Conservation (phyloP, 2,113 vertebrate genomes). For the western clawed frog (Xenopus tropicalis) region DNA sequence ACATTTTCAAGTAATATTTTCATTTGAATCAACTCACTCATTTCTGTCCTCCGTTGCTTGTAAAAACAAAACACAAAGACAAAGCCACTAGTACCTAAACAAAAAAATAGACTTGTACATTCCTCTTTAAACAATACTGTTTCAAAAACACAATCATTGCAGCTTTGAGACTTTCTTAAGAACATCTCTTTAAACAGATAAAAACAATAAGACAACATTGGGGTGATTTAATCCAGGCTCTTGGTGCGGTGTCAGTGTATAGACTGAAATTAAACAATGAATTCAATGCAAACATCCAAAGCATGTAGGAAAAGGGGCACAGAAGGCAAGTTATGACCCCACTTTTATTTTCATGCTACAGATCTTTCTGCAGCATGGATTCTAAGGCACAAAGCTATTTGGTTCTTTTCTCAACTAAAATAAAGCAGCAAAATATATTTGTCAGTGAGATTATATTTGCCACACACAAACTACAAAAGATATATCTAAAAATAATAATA, state of each 20-base stretch:
- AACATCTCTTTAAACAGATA: not conserved
- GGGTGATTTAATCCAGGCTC: not conserved
- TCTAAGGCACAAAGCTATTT: slow-evolving; percentile 12
- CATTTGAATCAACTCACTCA: too few relatives aligned
- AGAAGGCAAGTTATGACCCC: not conserved
- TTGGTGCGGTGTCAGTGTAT: not conserved
- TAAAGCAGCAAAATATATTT: too few relatives aligned
- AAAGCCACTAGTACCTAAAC: too few relatives aligned
- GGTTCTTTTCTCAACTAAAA: slow-evolving; percentile 8
- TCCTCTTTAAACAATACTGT: too few relatives aligned
- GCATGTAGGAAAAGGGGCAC: slow-evolving; percentile 1
- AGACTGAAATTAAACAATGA: not conserved
- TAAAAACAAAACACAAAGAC: too few relatives aligned
- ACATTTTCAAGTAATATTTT: too few relatives aligned
- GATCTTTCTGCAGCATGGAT: slow-evolving; percentile 3
- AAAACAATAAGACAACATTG: not conserved
- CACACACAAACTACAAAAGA: not conserved
- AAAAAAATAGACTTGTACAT: too few relatives aligned
- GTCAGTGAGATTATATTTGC: slow-evolving; percentile 21
- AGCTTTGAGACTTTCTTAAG: not conserved
- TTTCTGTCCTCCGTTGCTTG: too few relatives aligned
- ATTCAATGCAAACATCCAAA: not conserved
- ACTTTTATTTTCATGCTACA: slow-evolving; percentile 22
- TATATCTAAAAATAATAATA: too few relatives aligned
- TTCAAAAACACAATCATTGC: too few relatives aligned